Conservation (phyloP, 2,113 vertebrate species). For the Petromus typicus region DNA sequence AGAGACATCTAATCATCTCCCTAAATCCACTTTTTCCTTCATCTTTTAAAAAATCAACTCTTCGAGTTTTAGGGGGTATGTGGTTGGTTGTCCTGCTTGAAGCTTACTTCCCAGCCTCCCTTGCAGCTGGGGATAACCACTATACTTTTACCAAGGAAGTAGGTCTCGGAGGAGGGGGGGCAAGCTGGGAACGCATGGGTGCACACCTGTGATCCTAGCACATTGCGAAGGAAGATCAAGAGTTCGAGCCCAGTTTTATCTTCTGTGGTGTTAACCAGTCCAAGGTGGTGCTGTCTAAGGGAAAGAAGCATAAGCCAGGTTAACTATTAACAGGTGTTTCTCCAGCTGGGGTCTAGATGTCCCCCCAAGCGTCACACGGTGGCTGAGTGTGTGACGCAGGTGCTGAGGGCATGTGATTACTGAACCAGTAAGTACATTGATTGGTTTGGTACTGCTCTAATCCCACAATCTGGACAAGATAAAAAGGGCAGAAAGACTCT, state of each 20-base stretch:
- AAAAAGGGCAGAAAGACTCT: too few relatives aligned
- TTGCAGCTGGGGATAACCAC: background rate
- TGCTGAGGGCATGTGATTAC: too few relatives aligned
- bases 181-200: background rate
- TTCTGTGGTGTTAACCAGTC: background rate
- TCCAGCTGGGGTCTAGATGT: too few relatives aligned
- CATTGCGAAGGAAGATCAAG: background rate
- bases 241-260: background rate
- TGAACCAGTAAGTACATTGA: too few relatives aligned
- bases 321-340: background rate
- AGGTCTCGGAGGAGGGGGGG: background rate
- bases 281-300: background rate
- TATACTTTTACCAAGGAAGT: background rate
- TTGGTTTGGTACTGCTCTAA: too few relatives aligned
- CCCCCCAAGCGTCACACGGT: too few relatives aligned
- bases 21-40: background rate
- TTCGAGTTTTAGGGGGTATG: background rate
- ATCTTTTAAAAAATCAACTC: constrained; percentile 6
- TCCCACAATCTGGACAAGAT: too few relatives aligned
- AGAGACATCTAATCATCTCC: background rate
- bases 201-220: background rate
- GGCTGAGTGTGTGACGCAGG: too few relatives aligned
- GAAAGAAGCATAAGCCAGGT: background rate
- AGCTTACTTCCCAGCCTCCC: background rate
- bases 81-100: background rate